phyloP scores from a whole-genome alignment of 2,797 vertebrate genomes.

The Tenualosa thibaudeaui region DNA sequence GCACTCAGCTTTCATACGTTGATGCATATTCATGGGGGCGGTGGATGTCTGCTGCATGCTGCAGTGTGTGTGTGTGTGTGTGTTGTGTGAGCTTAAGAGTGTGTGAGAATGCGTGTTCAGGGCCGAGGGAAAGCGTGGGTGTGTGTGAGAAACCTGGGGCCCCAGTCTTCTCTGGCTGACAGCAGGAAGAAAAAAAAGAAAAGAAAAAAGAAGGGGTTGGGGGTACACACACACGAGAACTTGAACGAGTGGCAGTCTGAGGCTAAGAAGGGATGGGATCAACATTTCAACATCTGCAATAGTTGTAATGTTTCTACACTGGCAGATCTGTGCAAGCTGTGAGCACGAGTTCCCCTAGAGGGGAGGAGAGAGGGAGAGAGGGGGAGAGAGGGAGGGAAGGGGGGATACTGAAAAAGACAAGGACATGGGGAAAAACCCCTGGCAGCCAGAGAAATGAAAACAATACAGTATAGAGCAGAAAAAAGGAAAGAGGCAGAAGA shows the following conservation, averaged over 20 bases:
- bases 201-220: neutral
- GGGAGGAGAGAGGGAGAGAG: constrained; percentile 67
- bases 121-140: constrained; percentile 1
- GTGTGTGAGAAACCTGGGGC: constrained; percentile 18
- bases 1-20: neutral
- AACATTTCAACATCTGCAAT: constrained; percentile 84
- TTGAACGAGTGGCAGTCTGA: constrained; percentile 65
- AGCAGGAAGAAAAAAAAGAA: neutral
- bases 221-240: neutral
- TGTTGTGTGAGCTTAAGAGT: neutral
- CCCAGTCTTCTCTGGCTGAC: constrained; percentile 14
- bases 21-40: constrained; percentile 39
- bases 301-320: constrained; percentile 77
- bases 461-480: constrained; percentile 59
- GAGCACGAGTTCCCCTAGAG: constrained; percentile 68
- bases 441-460: constrained; percentile 76
- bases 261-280: constrained; percentile 74
- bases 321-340: constrained; percentile 75
- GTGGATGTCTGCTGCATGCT: constrained; percentile 26
- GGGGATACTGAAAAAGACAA: constrained; percentile 17
- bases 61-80: neutral
- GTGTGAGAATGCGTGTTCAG: neutral
- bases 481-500: constrained; percentile 45
- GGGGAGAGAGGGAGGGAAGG: constrained; percentile 62
- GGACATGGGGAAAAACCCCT: constrained; percentile 63